Evolutionary conservation across 2,888 invertebrate genomes (phyloP), one percentile per base, ranked within the genome.

Genomic region (Melieria picta): DNA sequence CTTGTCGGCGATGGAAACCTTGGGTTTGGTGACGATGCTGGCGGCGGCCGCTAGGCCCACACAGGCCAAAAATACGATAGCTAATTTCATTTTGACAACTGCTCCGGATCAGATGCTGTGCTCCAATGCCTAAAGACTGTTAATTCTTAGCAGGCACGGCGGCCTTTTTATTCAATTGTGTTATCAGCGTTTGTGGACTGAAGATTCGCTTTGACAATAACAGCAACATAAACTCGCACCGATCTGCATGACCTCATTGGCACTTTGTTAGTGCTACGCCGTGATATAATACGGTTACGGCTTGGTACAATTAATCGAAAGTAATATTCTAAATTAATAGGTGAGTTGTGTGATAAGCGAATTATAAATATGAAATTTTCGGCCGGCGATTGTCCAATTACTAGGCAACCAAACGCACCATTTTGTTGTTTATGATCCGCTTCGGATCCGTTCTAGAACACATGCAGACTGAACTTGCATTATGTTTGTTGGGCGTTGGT

Each of bases 61-160:
- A 65, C 76, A 79, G 69, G 77, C 78, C 64, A 80, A 72, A 7
- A 79, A 60, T 58, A 65, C 75, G 16, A 79, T 52, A 57, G 74
- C 77, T 65, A 78, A 69, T 72, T 80, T 80, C 80, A 80, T 80
- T 50, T 52, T 69, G 71, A 71, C 65, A 72, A 70, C 77, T 76
- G 70, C 74, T 77, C 70, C 74, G 76, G 74, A 65, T 74, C 63
- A 72, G 76, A 75, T 72, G 63, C 64, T 63, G 10, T 73, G 71
- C 42, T 75, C 75, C 73, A 74, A 75, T 71, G 48, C 75, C 76
- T 74, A 74, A 77, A 76, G 76, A 77, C 77, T 78, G 76, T 65
- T 72, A n/a, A 93, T 73, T 79, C 79, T 79, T 78, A 56, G n/a
- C 57, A 56, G 10, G 3, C 4, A 4, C 10, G 11, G 13, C 57